A percentile compares a stretch with the other conserved stretches of the same genome.
Evolutionary conservation across 1,140 invertebrate genomes (phyloP).

Genomic region (Oedothorax gibbosus): DNA sequence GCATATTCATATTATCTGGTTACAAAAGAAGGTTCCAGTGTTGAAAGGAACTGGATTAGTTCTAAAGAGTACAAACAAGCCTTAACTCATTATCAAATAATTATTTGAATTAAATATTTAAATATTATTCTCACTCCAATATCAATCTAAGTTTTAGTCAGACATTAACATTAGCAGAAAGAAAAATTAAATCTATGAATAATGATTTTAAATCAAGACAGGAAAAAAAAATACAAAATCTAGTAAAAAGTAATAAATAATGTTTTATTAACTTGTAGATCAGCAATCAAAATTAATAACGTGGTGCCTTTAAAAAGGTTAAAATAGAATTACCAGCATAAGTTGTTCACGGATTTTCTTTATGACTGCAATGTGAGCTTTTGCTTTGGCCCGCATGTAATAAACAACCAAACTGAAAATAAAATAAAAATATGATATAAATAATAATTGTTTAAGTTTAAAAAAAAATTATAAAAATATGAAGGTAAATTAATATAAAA

Average conservation of each 20-base stretch:
- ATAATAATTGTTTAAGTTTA: neutral
- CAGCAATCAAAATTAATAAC: neutral
- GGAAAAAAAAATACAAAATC: neutral
- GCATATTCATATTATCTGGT: too few relatives aligned
- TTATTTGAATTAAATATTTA: too few relatives aligned
- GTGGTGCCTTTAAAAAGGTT: neutral
- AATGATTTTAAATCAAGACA: neutral
- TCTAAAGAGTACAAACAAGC: too few relatives aligned
- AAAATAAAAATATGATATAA: neutral
- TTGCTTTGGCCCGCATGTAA: constrained; percentile 44
- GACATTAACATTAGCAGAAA: too few relatives aligned
- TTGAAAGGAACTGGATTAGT: too few relatives aligned
- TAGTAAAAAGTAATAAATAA: neutral
- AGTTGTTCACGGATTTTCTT: constrained; percentile 50
- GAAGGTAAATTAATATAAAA: neutral
- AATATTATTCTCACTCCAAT: too few relatives aligned
- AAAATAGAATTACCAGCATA: constrained; percentile 40
- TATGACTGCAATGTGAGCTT: constrained; percentile 41
- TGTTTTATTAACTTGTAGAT: neutral
- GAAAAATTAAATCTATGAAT: neutral
- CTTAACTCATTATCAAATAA: too few relatives aligned
- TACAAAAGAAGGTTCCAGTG: too few relatives aligned
- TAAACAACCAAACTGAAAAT: constrained; percentile 36
- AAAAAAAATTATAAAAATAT: neutral
- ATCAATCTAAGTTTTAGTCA: too few relatives aligned